Evolutionary conservation across 30 jellyfish, hydroid and myxozoan species (phyloP).

Genomic region (Pseudorhiza aurosa): DNA sequence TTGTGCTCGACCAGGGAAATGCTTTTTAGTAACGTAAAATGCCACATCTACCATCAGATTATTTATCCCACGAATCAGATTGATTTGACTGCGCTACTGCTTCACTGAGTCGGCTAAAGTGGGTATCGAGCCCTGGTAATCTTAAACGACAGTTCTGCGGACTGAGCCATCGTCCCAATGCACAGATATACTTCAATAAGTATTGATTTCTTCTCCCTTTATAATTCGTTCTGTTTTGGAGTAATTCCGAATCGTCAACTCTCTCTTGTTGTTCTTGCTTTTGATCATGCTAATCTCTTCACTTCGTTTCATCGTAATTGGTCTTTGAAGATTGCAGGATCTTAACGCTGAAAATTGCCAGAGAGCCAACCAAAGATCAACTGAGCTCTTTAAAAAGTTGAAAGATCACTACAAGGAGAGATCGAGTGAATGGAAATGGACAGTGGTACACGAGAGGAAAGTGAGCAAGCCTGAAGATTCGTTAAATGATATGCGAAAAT

Average conservation of each 20-base stretch:
- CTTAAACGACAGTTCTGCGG: too few species aligned
- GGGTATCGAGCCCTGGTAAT: too few species aligned
- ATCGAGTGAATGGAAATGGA: not conserved
- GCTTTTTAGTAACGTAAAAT: too few species aligned
- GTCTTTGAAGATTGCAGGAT: slow-evolving; percentile 10
- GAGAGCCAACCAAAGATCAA: slow-evolving; percentile 11
- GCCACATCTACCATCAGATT: too few species aligned
- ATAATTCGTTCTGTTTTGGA: too few species aligned
- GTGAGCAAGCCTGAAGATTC: not conserved
- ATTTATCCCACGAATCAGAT: too few species aligned
- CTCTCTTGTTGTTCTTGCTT: too few species aligned
- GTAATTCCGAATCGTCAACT: too few species aligned
- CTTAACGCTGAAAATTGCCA: slow-evolving; percentile 11
- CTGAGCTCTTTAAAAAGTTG: slow-evolving; percentile 12
- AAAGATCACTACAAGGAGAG: slow-evolving; percentile 12
- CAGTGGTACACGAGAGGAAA: not conserved
- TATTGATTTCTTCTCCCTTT: too few species aligned
- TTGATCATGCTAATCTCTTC: not conserved
- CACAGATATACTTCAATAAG: too few species aligned
- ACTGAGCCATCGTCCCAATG: too few species aligned
- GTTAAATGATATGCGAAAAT: not conserved
- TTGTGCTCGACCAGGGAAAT: too few species aligned
- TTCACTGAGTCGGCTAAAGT: not conserved
- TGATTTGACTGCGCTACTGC: not conserved
- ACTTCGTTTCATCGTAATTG: not conserved